Percentiles rank a stretch among this genome's conserved stretches.
Conservation (phyloP, 2,113 vertebrate species). For the Eulemur rufifrons region DNA sequence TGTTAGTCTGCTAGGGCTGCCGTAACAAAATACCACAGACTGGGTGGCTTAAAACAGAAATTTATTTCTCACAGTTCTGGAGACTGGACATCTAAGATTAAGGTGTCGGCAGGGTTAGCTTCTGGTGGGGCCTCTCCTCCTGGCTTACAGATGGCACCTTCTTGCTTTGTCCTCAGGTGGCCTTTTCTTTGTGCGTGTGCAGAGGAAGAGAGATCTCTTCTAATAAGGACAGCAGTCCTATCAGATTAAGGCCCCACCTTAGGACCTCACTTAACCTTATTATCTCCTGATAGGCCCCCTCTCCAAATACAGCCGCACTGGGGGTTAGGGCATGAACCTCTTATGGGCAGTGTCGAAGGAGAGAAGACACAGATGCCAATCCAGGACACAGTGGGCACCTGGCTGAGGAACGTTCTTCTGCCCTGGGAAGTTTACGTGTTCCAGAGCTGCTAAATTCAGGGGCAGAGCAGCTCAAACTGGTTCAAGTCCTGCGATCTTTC, state of each 20-base stretch:
- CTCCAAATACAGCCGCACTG: neutral
- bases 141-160: neutral
- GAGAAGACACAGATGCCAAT: neutral
- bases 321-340: neutral
- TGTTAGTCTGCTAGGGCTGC: neutral
- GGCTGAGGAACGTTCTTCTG: neutral
- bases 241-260: neutral
- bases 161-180: neutral
- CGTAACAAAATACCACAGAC: too few species aligned
- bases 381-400: neutral
- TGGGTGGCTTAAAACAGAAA: neutral
- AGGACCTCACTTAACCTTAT: neutral
- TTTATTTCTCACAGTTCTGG: neutral
- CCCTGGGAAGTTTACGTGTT: neutral
- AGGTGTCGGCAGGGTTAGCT: neutral
- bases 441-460: slow-evolving; percentile 17
- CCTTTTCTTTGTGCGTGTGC: neutral
- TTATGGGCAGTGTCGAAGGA: slow-evolving; percentile 5
- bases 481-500: neutral
- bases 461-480: neutral
- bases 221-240: neutral
- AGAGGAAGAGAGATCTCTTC: neutral
- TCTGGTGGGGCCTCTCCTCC: neutral
- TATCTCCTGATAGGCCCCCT: too few species aligned
- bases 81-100: too few species aligned